Evolutionary conservation across 2,797 vertebrate species (phyloP).

Genomic region (Myoxocephalus aenaeus): DNA sequence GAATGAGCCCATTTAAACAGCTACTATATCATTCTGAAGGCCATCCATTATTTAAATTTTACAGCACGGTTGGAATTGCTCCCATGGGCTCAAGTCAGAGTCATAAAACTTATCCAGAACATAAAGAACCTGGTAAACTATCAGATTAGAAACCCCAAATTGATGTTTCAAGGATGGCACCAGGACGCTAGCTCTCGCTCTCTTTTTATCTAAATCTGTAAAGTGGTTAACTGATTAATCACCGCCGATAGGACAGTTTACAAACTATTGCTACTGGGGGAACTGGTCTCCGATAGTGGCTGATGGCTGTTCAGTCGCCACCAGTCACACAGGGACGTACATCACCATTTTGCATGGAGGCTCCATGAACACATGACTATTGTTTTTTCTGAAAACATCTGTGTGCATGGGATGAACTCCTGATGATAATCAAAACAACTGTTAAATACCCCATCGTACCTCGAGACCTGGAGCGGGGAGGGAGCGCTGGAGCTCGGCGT

Average conservation of each 20-base stretch:
- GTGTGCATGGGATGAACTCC: background rate
- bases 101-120: conserved; percentile 51
- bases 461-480: background rate
- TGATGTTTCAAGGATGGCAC: conserved; percentile 39
- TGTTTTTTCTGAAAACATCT: background rate
- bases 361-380: background rate
- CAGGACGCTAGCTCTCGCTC: background rate
- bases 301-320: background rate
- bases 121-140: conserved; percentile 52
- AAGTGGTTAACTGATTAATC: conserved; percentile 6
- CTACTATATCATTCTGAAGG: conserved; percentile 34
- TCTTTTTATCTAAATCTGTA: conserved; percentile 20
- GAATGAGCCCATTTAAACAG: conserved; percentile 19
- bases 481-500: background rate
- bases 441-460: background rate
- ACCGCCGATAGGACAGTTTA: background rate
- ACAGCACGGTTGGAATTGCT: conserved; percentile 32
- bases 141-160: conserved; percentile 39
- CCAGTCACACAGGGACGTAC: background rate
- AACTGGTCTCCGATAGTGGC: background rate
- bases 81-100: conserved; percentile 34
- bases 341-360: background rate
- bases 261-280: background rate
- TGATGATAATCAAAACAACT: background rate
- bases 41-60: conserved; percentile 41